Base-by-base conservation (phyloP, 2,797 vertebrate genomes). In the Coregonus sp. region DNA sequence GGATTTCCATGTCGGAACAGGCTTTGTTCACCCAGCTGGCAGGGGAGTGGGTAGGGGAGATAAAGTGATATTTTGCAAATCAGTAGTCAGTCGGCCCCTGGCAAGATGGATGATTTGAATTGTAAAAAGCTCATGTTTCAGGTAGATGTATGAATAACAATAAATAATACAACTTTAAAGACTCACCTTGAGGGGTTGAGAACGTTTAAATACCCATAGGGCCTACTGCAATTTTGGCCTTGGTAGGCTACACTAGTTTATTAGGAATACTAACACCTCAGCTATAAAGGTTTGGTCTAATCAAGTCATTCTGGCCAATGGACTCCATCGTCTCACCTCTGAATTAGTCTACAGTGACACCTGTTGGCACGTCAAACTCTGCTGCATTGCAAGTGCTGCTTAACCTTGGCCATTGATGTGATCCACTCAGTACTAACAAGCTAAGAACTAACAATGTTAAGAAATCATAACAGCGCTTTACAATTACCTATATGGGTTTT, bases 311-410 rank as follows among this genome's bases (percentile, higher is more conserved):
- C 56, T 61, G 56, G 20, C 69, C 59, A n/a, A 72, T 47, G 5
- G 37, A 50, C 12, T 20, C 37, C 75, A 47, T 37, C 12, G n/a
- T 75, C n/a, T 70, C 2, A 73, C 54, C 54, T 52, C 71, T 77
- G 35, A 63, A 80, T 51, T 59, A 77, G 54, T 65, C 70, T 77
- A 66, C 72, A 82, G 71, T 79, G 86, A 86, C 86, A 79, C 80
- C 81, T 81, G 78, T 76, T 86, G 81, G 73, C 63, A 14, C 51
- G 33, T 35, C 12, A 40, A 72, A 75, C 50, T 29, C n/a, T 54
- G 29, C 52, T 56, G 75, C 25, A 33, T 15, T 37, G 16, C 51
- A 67, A 70, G 73, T 73, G 20, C 52, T 66, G 56, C 68, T 51
- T 5, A 66, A 25, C 47, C 25, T 2, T 37, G 56, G 56, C 40